Evolutionary conservation across 2,888 invertebrate species (phyloP).

Genomic region (Ditylenchus weischeri): DNA sequence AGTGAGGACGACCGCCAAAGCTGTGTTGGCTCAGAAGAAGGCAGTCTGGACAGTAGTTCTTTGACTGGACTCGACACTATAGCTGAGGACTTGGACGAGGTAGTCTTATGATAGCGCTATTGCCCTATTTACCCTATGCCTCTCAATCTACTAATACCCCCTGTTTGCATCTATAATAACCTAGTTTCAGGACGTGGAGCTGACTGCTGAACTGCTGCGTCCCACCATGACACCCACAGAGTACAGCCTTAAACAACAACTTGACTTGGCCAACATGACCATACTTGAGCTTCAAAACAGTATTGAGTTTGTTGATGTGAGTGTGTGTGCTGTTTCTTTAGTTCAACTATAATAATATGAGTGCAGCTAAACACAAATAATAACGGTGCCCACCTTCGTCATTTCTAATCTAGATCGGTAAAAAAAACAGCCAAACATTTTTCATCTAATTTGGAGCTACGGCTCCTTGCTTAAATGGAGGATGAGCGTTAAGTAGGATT

Average conservation of each 20-base stretch:
- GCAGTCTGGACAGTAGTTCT: conserved; percentile 48
- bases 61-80: conserved; percentile 52
- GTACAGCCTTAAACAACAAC: conserved; percentile 43
- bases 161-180: neutral
- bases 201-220: conserved; percentile 20
- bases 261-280: conserved; percentile 43
- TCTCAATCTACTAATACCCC: neutral
- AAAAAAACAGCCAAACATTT: too few relatives aligned
- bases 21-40: conserved; percentile 47
- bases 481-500: too few relatives aligned
- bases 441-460: too few relatives aligned
- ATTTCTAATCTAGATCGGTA: too few relatives aligned
- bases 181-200: conserved; percentile 17
- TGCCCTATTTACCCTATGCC: neutral
- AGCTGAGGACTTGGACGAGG: conserved; percentile 56
- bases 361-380: too few relatives aligned
- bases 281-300: conserved; percentile 10
- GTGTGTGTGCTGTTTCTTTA: conserved; percentile 10
- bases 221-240: conserved; percentile 15
- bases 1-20: conserved; percentile 38
- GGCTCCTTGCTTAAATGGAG: too few relatives aligned
- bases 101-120: neutral
- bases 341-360: neutral
- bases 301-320: conserved; percentile 31
- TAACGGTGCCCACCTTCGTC: too few relatives aligned